Base-by-base conservation (phyloP, 2,797 vertebrate genomes). In the Pseudochromis fuscus region DNA sequence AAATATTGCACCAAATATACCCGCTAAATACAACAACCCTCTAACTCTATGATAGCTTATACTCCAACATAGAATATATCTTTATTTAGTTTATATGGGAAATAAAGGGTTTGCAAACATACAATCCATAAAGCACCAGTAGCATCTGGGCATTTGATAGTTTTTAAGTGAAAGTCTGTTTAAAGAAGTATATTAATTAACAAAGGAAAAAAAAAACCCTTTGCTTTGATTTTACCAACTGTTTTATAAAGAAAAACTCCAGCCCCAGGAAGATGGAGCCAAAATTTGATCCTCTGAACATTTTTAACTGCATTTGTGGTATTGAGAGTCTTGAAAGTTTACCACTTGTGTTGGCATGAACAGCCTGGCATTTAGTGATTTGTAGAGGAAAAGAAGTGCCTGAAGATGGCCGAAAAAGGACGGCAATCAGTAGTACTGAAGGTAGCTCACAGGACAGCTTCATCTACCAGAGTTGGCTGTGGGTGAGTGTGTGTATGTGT, bases 1-100 rank as follows among this genome's bases (percentile, higher is more conserved):
- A 91, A 92, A 92, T 94, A 95, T 94, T 94, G 93, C 94, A 94
- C 94, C 88, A 90, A 90, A 88, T 85, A 67, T 87, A 92, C 86
- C 88, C 72, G 82, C 90, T 90, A 92, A 93, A 93, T 88, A 93
- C 89, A 84, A 82, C 64, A 84, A 84, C 82, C 79, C 68, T 83
- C 85, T 82, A 82, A 82, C 62, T 75, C 86, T 85, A 87, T 67
- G 76, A 79, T 85, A 89, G 82, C 85, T 90, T 87, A 87, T 87
- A 82, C 72, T 89, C 85, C 86, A 91, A 93, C 87, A 88, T 92
- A 93, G 82, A 92, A 93, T 91, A 93, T 77, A 86, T 91, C 87
- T 94, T 93, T 91, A 89, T 92, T 93, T 87, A 90, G 61, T 81
- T 88, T 53, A 86, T 84, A 86, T 76, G 62, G 64, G 82, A 88